phyloP scores from a whole-genome alignment of 2,113 vertebrate species.

The Rhagologus leucostigma region DNA sequence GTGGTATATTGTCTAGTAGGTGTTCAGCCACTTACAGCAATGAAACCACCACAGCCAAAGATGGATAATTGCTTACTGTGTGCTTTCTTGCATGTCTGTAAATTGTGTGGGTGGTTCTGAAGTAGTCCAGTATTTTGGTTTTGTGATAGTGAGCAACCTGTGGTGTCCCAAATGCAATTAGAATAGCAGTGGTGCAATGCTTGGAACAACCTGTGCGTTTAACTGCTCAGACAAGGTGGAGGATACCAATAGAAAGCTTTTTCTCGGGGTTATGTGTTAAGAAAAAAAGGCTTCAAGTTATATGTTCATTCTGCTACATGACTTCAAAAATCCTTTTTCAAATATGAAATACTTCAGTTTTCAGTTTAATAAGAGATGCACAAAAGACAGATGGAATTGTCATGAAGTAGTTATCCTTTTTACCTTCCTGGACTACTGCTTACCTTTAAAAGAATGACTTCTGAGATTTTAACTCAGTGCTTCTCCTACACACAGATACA shows the following conservation, averaged over 20 bases:
- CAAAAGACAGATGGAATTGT: not conserved
- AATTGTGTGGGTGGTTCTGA: not conserved
- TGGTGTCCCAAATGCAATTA: not conserved
- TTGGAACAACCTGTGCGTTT: not conserved
- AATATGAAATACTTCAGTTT: not conserved
- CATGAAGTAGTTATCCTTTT: not conserved
- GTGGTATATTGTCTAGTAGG: not conserved
- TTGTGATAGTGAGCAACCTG: not conserved
- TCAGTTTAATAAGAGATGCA: not conserved
- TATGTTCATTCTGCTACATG: not conserved
- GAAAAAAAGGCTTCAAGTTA: not conserved
- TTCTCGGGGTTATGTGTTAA: not conserved
- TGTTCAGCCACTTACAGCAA: not conserved
- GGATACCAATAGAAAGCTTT: not conserved
- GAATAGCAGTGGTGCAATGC: not conserved
- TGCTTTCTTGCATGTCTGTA: not conserved
- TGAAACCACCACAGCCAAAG: not conserved
- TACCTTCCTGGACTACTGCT: not conserved
- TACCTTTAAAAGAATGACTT: not conserved
- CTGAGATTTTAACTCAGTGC: not conserved
- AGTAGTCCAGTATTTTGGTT: not conserved
- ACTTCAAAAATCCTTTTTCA: not conserved
- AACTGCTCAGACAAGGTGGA: not conserved
- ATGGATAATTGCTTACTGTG: not conserved
- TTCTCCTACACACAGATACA: not conserved